Conservation (phyloP, 1,140 invertebrate genomes). For the Papilio dardanus region DNA sequence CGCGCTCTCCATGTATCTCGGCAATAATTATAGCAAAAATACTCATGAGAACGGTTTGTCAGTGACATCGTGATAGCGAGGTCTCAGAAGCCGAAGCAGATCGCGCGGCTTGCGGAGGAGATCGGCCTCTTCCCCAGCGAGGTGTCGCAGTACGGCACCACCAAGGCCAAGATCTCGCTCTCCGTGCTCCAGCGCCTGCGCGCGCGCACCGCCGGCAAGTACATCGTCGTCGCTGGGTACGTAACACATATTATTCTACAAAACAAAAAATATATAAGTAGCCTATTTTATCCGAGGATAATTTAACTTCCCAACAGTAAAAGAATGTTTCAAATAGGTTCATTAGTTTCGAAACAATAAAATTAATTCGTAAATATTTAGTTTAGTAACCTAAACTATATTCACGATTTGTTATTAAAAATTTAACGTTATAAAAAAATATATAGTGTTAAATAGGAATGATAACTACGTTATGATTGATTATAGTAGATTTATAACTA, state of each 20-base stretch:
- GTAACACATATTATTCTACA: slow-evolving; percentile 27
- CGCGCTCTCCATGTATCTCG: too few species aligned
- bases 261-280: background rate
- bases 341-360: too few species aligned
- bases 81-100: slow-evolving; percentile 93
- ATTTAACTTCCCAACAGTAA: too few species aligned
- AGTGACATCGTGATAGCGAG: slow-evolving; percentile 96
- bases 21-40: background rate
- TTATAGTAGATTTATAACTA: too few species aligned
- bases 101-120: slow-evolving; percentile 90
- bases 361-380: too few species aligned
- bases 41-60: background rate
- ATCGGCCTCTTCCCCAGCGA: slow-evolving; percentile 92
- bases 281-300: too few species aligned
- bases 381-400: too few species aligned
- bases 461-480: too few species aligned
- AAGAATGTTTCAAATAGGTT: too few species aligned
- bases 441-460: too few species aligned
- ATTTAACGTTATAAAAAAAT: too few species aligned
- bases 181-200: slow-evolving; percentile 90
- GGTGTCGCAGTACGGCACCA: slow-evolving; percentile 95
- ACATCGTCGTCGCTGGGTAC: slow-evolving; percentile 97
- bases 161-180: slow-evolving; percentile 97
- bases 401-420: too few species aligned
- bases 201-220: slow-evolving; percentile 91